Conservation (phyloP, 1,140 invertebrate species). For the Nomia melanderi region DNA sequence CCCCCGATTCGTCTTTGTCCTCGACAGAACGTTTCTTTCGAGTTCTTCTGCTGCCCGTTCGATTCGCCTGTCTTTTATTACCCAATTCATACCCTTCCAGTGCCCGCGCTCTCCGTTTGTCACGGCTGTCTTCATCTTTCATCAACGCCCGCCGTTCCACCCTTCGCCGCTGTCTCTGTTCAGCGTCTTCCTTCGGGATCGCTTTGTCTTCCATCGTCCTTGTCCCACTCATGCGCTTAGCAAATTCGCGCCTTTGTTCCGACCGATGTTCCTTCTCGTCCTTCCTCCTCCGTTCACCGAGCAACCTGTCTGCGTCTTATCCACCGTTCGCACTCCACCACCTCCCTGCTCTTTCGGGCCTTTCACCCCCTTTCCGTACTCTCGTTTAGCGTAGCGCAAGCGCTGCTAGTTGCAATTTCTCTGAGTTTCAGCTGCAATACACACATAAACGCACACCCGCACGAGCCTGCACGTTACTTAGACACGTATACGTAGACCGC, state of each 20-base stretch:
- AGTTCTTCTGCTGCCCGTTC: background rate
- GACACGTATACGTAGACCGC: background rate
- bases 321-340: conserved; percentile 27
- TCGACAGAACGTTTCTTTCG: conserved; percentile 14
- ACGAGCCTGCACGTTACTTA: background rate
- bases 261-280: conserved; percentile 36
- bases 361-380: conserved; percentile 42
- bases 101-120: conserved; percentile 25
- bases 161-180: background rate
- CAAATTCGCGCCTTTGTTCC: conserved; percentile 40
- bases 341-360: conserved; percentile 48
- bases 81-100: conserved; percentile 14
- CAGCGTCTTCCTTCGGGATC: background rate
- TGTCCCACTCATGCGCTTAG: background rate
- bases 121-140: conserved; percentile 29
- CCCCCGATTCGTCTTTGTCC: conserved; percentile 18
- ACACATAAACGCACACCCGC: conserved; percentile 9
- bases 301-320: conserved; percentile 49
- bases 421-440: conserved; percentile 54
- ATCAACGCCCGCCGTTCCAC: background rate
- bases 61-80: conserved; percentile 5
- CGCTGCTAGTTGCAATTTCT: conserved; percentile 58
- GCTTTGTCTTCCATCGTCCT: background rate
- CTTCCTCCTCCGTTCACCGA: background rate
- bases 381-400: conserved; percentile 53